Evolutionary conservation across 2,113 vertebrate genomes (phyloP), one percentile per base, ranked within the genome.

Genomic region (Calcarius ornatus): DNA sequence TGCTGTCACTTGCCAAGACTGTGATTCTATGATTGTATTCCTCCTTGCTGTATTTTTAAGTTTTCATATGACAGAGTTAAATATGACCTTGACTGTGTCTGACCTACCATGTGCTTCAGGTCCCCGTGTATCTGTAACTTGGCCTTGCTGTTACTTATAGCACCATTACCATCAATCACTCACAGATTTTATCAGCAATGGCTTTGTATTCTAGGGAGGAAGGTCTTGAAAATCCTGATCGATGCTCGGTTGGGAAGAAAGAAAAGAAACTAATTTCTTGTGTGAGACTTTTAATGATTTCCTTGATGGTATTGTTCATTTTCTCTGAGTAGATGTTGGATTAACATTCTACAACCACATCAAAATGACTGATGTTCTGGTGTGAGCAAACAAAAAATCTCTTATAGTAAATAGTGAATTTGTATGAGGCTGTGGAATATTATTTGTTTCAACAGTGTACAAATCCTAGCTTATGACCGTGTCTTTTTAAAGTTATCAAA

Each of bases 101-200:
- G 63, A 47, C 18, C 37, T 61, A 1, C 35, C 2, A 1, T 30
- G 20, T 70, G 27, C 19, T 83, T 23, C 31, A 37, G 50, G n/a
- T 51, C 45, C 4, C 56, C 2, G 0, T 20, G 3, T 10, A 15
- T 63, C 40, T 65, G 0, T 51, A 57, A 17, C 22, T 75, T 69
- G 42, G 31, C 43, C 42, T 82, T 76, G 31, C 54, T n/a, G 18
- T 76, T 60, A 27, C 38, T 56, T 89, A 11, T 0, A 28, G 27
- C 42, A 51, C 12, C 38, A 18, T 70, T 70, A 66, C 15, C 8
- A 13, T 68, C 33, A 71, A 13, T 93, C 33, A 30, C 17, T 76
- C 12, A 2, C 13, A 50, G 54, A 28, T 91, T 92, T 91, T 86
- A 54, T 84, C 35, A 84, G 51, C 56, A 81, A 5, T 38, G 22